Percentiles rank a stretch among this genome's conserved stretches.
phyloP scores from a whole-genome alignment of 2,797 vertebrate species.

The Tragopan temminckii region DNA sequence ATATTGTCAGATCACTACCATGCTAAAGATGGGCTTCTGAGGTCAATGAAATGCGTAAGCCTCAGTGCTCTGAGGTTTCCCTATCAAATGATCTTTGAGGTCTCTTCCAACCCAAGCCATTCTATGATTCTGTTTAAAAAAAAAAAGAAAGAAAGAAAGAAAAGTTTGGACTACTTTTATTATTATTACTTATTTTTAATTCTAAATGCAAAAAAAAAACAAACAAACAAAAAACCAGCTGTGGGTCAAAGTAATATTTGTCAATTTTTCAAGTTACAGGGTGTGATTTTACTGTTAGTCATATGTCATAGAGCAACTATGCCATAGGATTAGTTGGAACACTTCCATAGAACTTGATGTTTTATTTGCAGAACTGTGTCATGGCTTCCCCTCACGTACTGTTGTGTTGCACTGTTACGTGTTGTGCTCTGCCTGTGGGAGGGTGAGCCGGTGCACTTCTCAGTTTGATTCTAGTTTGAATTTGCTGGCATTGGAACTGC shows the following conservation, averaged over 20 bases:
- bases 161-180: neutral
- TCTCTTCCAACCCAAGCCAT: too few species aligned
- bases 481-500: rapidly evolving
- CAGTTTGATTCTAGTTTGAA: neutral
- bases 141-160: neutral
- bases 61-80: neutral
- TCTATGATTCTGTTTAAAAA: too few species aligned
- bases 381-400: rapidly evolving
- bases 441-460: rapidly evolving
- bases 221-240: neutral
- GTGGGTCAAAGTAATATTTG: neutral
- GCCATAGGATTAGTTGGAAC: neutral
- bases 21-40: neutral
- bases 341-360: neutral
- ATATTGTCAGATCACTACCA: neutral
- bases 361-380: neutral
- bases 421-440: rapidly evolving
- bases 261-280: neutral
- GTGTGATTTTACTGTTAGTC: neutral
- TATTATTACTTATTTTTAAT: neutral
- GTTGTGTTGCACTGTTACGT: rapidly evolving
- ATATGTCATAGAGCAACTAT: too few species aligned
- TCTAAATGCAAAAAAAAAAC: neutral
- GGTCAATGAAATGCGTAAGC: neutral
- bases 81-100: neutral